A percentile compares a stretch with the other conserved stretches of the same genome.
These are phyloP conservation scores for Lithophane leautieri DNA, from an alignment of 2,888 invertebrate species.

Conservation along the genomic window DNA sequence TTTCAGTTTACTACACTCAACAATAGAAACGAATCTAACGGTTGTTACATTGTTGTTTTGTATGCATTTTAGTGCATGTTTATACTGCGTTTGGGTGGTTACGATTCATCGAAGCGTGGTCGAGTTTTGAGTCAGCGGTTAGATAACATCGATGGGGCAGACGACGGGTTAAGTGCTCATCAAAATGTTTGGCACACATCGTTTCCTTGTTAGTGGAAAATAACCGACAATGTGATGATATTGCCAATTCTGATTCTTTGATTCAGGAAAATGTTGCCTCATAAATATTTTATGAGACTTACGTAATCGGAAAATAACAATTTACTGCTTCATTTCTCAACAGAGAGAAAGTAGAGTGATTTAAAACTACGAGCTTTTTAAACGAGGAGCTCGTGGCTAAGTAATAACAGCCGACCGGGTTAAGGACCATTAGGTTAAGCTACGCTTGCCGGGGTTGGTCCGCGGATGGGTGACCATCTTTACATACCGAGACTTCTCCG, in stretches of 20 bases:
- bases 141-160: constrained; percentile 29
- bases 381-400: too few species aligned
- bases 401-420: too few species aligned
- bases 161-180: constrained; percentile 37
- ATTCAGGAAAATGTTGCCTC: constrained; percentile 31
- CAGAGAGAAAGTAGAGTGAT: not conserved
- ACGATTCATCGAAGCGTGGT: constrained; percentile 47
- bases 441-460: too few species aligned
- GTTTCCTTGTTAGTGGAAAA: constrained; percentile 37
- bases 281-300: constrained; percentile 45
- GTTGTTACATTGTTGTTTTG: constrained; percentile 63
- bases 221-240: constrained; percentile 27
- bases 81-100: constrained; percentile 52
- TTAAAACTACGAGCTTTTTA: too few species aligned
- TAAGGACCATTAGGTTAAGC: too few species aligned
- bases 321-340: constrained; percentile 19
- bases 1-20: constrained; percentile 67
- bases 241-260: constrained; percentile 23
- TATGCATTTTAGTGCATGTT: constrained; percentile 59
- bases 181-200: constrained; percentile 40
- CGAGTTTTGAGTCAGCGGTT: constrained; percentile 24
- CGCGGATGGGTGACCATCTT: too few species aligned
- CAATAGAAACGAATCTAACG: constrained; percentile 62
- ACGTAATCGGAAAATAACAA: constrained; percentile 20
- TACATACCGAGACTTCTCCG: too few species aligned